Evolutionary conservation across 1,140 invertebrate genomes (phyloP), one percentile per base, ranked within the genome.

Genomic region (Hyphantria cunea): DNA sequence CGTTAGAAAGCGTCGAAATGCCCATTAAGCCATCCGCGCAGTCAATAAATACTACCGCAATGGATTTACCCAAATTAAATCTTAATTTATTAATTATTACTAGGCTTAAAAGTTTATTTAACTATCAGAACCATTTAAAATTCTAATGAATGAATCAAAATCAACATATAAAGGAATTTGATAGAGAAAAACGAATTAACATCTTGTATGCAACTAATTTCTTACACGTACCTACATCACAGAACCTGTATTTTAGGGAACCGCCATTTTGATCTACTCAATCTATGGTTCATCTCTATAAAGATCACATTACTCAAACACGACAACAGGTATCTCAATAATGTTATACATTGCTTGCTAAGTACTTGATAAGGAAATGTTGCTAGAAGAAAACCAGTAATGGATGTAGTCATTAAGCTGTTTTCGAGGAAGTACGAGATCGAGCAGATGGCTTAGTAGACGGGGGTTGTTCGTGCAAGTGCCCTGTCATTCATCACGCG

Each of bases 211-310:
- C 56, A 60, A 37, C 68, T 82, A 81, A 84, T 84, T 78, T 83
- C 73, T 78, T 76, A 80, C 74, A 72, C 71, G 64, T 68, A 75
- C 70, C 70, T 60, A 79, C 76, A 76, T 75, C 72, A 78, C 66
- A 62, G 70, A 88, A 85, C 83, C 84, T 79, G 83, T 84, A 86
- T 88, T 84, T 88, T 82, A 74, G 80, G 70, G 34, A 78, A 66
- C 74, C 78, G 78, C 83, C 82, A 86, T 84, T 82, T 86, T 86
- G 79, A 77, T 83, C 72, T 82, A 80, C 74, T 76, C 77, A 65
- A 76, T 76, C 72, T 79, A 76, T 83, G 77, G 70, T 66, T 80
- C 78, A 72, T 76, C 74, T 78, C 66, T 66, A 66, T 76, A 83
- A 79, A 76, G 68, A 77, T 56, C 60, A 64, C 64, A 63, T 66